These are phyloP conservation scores for Apus apus DNA, from an alignment of 2,113 vertebrate genomes.

Conservation along the genomic window DNA sequence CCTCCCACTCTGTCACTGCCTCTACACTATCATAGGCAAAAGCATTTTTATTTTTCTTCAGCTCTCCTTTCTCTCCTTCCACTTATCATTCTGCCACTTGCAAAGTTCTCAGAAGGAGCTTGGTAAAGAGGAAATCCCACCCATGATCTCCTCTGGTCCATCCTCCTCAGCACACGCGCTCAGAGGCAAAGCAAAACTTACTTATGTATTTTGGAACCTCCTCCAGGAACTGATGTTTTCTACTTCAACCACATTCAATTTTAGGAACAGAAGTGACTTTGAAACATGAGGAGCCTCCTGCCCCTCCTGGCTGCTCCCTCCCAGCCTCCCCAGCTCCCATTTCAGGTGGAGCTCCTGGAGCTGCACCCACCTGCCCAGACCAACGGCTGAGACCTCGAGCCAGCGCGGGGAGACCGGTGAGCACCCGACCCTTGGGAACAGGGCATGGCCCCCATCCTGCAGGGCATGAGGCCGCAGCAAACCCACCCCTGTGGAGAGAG, in stretches of 20 bases:
- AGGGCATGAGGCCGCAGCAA: accelerated
- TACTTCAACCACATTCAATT: neutral
- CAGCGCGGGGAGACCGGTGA: accelerated
- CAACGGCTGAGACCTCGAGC: accelerated
- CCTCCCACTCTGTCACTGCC: neutral
- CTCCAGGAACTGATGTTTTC: neutral
- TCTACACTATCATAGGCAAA: neutral
- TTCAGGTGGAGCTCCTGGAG: neutral
- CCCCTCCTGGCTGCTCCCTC: neutral
- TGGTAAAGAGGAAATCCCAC: neutral
- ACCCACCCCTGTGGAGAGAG: neutral
- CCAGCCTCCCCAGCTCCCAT: accelerated
- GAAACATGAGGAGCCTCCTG: neutral
- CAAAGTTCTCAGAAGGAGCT: neutral
- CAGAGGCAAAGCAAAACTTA: neutral
- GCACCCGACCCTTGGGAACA: accelerated
- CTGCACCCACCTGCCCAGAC: neutral
- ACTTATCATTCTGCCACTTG: neutral
- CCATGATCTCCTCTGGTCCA: neutral
- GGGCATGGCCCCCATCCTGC: neutral
- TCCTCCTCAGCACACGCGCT: neutral
- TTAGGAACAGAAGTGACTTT: neutral
- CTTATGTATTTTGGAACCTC: neutral
- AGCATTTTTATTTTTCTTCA: neutral
- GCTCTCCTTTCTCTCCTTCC: neutral